Evolutionary conservation across 92 coral and sea anemone species (phyloP), one percentile per base, ranked within the genome.

Genomic region (Blastomussa wellsi): DNA sequence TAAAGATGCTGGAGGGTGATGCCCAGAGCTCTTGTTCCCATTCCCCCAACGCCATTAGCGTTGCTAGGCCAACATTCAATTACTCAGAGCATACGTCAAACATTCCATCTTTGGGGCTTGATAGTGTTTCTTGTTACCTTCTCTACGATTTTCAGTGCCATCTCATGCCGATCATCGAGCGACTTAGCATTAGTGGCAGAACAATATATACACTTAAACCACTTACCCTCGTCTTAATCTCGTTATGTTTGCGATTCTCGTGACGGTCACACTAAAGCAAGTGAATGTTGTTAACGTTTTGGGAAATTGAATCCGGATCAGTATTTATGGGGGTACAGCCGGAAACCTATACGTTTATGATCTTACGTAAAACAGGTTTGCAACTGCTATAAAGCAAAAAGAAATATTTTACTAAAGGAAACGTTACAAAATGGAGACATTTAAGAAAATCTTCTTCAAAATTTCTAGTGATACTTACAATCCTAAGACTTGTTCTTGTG

Each of bases 401-500:
- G 35, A 62, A 7, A 7, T 6, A 26, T 7, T 10, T 7, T 62
- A 26, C 68, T 11, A 26, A 14, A 10, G 17, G 28, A 26, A 62
- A 62, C 14, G 26, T 26, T 71, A 28, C 28, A 37, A 20, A n/a
- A 37, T 36, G 47, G 48, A 70, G 22, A 37, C 11, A 1, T 33
- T 26, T 11, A 28, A 28, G 35, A 57, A 57, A 78, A 13, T 14
- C n/a, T 38, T 39, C 33, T 28, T 68, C 28, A 48, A 66, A 41
- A 49, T 24, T 49, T 42, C 32, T 68, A 31, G 66, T 24, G 57
- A 38, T 48, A 81, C 85, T 81, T 48, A 81, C 85, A 68, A 67
- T 44, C 66, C 53, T 19, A 81, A 52, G 48, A 81, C 66, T 47
- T 67, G 66, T 9, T 81, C 66, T 24, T 81, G 85, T n/a, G 85